Conservation (phyloP, 1,140 invertebrate genomes). For the Lycorma delicatula region DNA sequence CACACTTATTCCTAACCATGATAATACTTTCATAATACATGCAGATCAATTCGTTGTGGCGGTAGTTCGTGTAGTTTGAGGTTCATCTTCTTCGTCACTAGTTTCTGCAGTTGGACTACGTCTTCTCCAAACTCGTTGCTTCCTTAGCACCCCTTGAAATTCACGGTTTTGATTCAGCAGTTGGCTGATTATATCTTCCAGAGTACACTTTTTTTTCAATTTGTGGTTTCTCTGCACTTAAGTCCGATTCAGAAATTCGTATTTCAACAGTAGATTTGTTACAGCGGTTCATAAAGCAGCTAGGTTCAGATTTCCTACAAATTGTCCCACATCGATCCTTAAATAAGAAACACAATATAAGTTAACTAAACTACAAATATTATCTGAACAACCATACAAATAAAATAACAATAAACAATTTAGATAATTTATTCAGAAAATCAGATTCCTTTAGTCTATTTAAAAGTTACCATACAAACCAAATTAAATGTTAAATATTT, state of each 20-base stretch:
- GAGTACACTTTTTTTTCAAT: constrained; percentile 41
- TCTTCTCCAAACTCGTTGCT: constrained; percentile 50
- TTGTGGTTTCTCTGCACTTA: constrained; percentile 32
- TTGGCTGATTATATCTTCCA: constrained; percentile 73
- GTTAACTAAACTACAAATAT: too few species aligned
- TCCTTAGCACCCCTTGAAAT: constrained; percentile 67
- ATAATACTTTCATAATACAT: not conserved
- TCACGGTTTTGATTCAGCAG: constrained; percentile 75
- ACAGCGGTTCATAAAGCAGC: constrained; percentile 8
- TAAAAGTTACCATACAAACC: too few species aligned
- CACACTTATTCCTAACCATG: not conserved
- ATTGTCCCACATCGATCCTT: constrained; percentile 42
- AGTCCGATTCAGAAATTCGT: constrained; percentile 22
- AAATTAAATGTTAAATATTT: too few species aligned
- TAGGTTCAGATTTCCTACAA: constrained; percentile 14
- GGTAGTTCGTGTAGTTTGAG: not conserved
- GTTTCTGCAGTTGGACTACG: constrained; percentile 46
- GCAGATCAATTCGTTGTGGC: too few species aligned
- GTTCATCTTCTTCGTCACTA: constrained; percentile 46
- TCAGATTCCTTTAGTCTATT: too few species aligned
- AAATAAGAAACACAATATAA: too few species aligned
- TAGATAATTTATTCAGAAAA: too few species aligned
- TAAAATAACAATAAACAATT: too few species aligned
- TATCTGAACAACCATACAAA: too few species aligned
- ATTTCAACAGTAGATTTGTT: constrained; percentile 13